phyloP scores from a whole-genome alignment of 1,140 invertebrate genomes.

The Episyrphus balteatus region DNA sequence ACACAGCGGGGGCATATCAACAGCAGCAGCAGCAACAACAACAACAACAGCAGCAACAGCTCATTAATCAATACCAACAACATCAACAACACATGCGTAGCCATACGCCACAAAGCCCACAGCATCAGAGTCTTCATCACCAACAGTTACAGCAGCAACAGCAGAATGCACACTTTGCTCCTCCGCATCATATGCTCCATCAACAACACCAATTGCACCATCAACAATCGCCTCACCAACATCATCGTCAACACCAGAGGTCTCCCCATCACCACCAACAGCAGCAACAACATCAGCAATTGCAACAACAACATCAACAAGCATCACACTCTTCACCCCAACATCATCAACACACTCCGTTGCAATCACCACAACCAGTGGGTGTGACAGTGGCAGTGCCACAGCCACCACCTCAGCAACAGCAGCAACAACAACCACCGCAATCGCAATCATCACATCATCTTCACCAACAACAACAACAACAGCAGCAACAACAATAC shows the following conservation, averaged over 20 bases:
- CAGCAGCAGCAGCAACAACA: constrained; percentile 20
- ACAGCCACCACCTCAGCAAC: constrained; percentile 14
- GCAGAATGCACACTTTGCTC: constrained; percentile 22
- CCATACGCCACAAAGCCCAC: constrained; percentile 30
- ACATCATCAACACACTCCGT: constrained; percentile 12
- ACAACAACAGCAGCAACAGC: constrained; percentile 23
- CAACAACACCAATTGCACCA: constrained; percentile 18
- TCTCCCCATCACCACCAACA: constrained; percentile 21
- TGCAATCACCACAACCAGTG: constrained; percentile 25
- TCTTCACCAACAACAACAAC: constrained; percentile 13
- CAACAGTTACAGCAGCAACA: constrained; percentile 21
- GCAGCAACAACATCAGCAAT: constrained; percentile 7
- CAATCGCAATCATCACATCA: background rate
- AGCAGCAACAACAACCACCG: constrained; percentile 9
- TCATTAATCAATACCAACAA: constrained; percentile 20
- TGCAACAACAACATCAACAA: constrained; percentile 22
- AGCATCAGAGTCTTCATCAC: constrained; percentile 10
- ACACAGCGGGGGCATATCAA: constrained; percentile 16
- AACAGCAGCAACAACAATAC: constrained; percentile 13
- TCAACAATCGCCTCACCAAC: constrained; percentile 23
- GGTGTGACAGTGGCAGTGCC: background rate
- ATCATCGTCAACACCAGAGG: constrained; percentile 12
- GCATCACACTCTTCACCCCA: constrained; percentile 18
- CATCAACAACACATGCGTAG: constrained; percentile 24
- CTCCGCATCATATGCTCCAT: constrained; percentile 25